phyloP scores from a whole-genome alignment of 2,888 invertebrate species.

The Aleiodes leptofemur region DNA sequence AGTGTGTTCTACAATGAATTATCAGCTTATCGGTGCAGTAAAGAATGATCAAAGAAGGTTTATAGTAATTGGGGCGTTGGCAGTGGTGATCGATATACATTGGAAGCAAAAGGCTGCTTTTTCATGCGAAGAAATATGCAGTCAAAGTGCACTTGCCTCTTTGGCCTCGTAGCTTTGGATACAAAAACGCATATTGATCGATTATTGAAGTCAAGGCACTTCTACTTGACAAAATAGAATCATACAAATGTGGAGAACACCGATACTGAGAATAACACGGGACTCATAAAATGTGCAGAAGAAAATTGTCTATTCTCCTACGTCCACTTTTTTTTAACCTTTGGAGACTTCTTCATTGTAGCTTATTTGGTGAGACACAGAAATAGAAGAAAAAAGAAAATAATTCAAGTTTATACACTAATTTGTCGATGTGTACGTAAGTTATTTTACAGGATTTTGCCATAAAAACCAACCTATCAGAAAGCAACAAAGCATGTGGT shows the following conservation, averaged over 20 bases:
- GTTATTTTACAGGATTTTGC: no score
- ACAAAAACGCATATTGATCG: conserved; percentile 28
- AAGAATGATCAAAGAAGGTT: conserved; percentile 55
- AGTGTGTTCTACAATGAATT: conserved; percentile 26
- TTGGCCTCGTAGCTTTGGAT: conserved; percentile 9
- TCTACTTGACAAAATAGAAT: conserved; percentile 12
- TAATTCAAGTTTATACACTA: no score
- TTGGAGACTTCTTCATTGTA: no score
- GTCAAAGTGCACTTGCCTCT: background rate
- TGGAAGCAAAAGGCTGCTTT: background rate
- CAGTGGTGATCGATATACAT: conserved; percentile 38
- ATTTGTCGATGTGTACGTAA: no score
- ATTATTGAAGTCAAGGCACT: conserved; percentile 23
- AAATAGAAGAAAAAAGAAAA: no score
- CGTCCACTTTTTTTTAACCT: no score
- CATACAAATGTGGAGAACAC: conserved; percentile 2
- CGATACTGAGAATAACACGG: background rate
- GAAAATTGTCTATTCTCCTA: no score
- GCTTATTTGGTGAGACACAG: no score
- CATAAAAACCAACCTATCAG: no score
- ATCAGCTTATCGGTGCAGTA: conserved; percentile 57
- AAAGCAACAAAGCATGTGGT: no score
- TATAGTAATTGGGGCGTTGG: conserved; percentile 55
- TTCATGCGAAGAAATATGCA: conserved; percentile 40
- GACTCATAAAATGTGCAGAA: conserved; percentile 5